These are phyloP conservation scores for Synanthedon myopaeformis DNA, from an alignment of 2,888 invertebrate species.

Conservation along the genomic window DNA sequence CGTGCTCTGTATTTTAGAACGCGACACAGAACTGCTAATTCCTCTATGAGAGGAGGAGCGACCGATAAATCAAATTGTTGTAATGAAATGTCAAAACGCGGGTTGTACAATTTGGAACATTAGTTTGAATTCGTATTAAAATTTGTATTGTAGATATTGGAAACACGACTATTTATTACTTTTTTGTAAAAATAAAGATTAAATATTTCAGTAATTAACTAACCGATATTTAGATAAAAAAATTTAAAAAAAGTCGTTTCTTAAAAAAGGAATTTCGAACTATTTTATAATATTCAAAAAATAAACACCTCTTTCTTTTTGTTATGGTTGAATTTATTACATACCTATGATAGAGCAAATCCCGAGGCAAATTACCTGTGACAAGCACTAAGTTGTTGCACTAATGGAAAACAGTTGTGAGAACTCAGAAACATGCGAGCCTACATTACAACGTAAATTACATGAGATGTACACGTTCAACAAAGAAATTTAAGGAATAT, in stretches of 20 bases:
- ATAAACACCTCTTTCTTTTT: too few relatives aligned
- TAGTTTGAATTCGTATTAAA: background rate
- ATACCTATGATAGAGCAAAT: background rate
- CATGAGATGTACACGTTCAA: too few relatives aligned
- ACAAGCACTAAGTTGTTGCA: conserved; percentile 21
- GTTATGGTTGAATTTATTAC: too few relatives aligned
- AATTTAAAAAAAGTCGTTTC: too few relatives aligned
- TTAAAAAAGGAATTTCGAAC: too few relatives aligned
- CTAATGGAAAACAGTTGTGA: conserved; percentile 51
- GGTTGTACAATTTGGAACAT: background rate
- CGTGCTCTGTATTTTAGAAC: conserved; percentile 34
- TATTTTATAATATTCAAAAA: too few relatives aligned
- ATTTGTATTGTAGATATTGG: background rate
- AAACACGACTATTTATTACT: background rate
- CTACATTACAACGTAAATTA: background rate
- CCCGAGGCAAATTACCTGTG: conserved; percentile 18
- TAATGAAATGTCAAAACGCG: conserved; percentile 48
- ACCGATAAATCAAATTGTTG: conserved; percentile 57
- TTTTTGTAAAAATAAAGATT: too few relatives aligned
- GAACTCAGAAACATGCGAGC: conserved; percentile 22
- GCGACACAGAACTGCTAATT: conserved; percentile 11
- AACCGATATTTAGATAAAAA: too few relatives aligned
- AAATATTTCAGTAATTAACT: too few relatives aligned
- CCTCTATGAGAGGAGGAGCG: conserved; percentile 4
- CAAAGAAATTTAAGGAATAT: too few relatives aligned